These are phyloP conservation scores for Zaprionus tsacasi DNA, from an alignment of 1,140 invertebrate species.

Conservation along the genomic window DNA sequence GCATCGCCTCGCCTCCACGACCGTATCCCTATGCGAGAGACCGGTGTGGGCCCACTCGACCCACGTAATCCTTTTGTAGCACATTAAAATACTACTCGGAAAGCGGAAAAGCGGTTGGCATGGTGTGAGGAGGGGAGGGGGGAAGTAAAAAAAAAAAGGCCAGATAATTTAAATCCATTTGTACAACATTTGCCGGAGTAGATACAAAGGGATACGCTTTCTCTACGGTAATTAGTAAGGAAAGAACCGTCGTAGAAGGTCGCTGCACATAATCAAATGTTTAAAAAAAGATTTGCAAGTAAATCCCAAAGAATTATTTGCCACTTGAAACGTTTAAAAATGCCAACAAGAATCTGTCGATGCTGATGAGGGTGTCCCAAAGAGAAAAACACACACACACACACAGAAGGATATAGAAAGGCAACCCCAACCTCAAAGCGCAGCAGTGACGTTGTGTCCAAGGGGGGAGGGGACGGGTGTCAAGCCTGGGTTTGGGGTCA, in stretches of 20 bases:
- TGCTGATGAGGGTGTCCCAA: constrained; percentile 65
- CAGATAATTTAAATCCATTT: constrained; percentile 83
- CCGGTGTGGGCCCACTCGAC: constrained; percentile 52
- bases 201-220: constrained; percentile 17
- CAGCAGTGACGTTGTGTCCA: neutral
- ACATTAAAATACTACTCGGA: constrained; percentile 57
- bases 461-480: neutral
- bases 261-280: constrained; percentile 69
- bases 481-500: constrained; percentile 55
- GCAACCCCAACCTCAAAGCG: constrained; percentile 16
- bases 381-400: constrained; percentile 11
- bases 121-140: neutral
- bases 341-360: constrained; percentile 74
- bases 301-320: constrained; percentile 83
- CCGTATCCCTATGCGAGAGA: neutral
- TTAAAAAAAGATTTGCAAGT: constrained; percentile 81
- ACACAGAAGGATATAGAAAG: constrained; percentile 11
- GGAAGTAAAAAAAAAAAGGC: constrained; percentile 1
- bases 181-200: constrained; percentile 62
- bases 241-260: constrained; percentile 34
- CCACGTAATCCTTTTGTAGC: constrained; percentile 84
- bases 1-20: constrained; percentile 2
- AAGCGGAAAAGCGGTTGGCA: neutral
- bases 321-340: constrained; percentile 84
- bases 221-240: constrained; percentile 71